Evolutionary conservation across 2,888 invertebrate genomes (phyloP).

Genomic region (Zele albiditarsus): DNA sequence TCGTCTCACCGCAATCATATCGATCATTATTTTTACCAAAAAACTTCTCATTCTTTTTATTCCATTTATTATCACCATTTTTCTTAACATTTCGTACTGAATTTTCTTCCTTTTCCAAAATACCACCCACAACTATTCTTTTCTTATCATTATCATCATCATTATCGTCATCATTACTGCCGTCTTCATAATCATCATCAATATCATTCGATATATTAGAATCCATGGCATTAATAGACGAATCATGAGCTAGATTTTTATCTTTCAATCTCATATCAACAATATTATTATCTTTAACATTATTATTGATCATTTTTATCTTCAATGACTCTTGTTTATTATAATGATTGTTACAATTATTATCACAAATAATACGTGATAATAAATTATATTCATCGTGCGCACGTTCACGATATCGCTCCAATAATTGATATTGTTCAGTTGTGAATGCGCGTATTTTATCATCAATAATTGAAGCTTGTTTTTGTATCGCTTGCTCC

Average conservation of each 20-base stretch:
- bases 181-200: neutral
- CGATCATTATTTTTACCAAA: neutral
- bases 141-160: neutral
- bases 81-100: slow-evolving; percentile 15
- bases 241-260: slow-evolving; percentile 55
- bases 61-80: neutral
- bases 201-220: slow-evolving; percentile 47
- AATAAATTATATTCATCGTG: slow-evolving; percentile 82
- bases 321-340: slow-evolving; percentile 31
- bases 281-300: slow-evolving; percentile 43
- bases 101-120: neutral
- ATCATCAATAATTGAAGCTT: slow-evolving; percentile 83
- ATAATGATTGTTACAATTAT: neutral
- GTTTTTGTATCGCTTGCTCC: slow-evolving; percentile 80
- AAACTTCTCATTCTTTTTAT: neutral
- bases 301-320: slow-evolving; percentile 57
- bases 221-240: slow-evolving; percentile 55
- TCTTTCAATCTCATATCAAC: neutral
- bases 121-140: neutral
- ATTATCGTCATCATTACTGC: slow-evolving; percentile 39
- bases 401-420: slow-evolving; percentile 82
- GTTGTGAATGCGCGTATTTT: slow-evolving; percentile 84
- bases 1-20: slow-evolving; percentile 78
- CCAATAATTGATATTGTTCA: slow-evolving; percentile 83
- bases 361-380: slow-evolving; percentile 71